Evolutionary conservation across 2,113 vertebrate genomes (phyloP).

Genomic region (Barbus barbus): DNA sequence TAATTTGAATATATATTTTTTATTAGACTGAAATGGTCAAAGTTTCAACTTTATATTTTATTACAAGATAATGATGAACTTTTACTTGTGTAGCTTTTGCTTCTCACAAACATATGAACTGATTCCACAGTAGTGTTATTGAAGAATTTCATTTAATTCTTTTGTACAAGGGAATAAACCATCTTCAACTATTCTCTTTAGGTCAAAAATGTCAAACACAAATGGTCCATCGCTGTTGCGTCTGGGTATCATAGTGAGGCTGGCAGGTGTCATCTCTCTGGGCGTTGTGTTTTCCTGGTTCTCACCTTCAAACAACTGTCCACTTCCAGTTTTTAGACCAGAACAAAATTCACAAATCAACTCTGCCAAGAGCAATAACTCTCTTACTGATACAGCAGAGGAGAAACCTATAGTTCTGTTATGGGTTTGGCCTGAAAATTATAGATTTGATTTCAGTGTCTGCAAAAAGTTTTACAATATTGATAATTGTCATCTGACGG

Average conservation of each 20-base stretch:
- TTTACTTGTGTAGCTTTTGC: too few species aligned
- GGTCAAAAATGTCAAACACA: not conserved
- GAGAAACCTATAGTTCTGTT: constrained; percentile 83
- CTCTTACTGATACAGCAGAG: not conserved
- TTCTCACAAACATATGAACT: too few species aligned
- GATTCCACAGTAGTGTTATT: too few species aligned
- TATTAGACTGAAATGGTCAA: too few species aligned
- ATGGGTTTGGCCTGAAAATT: constrained; percentile 85
- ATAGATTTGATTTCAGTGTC: constrained; percentile 78
- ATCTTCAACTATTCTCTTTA: too few species aligned
- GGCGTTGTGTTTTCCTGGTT: not conserved
- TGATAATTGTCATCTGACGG: constrained; percentile 82
- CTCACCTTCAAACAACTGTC: not conserved
- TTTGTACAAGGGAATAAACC: too few species aligned
- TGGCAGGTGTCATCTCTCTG: not conserved
- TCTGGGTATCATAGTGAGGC: not conserved
- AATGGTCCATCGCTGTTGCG: not conserved
- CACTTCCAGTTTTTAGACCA: not conserved
- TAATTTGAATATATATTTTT: too few species aligned
- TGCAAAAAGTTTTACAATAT: constrained; percentile 81
- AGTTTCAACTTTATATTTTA: too few species aligned
- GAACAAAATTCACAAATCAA: not conserved
- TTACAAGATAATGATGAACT: too few species aligned
- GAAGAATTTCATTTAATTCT: too few species aligned
- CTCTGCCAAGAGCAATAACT: not conserved